Evolutionary conservation across 2,888 invertebrate genomes (phyloP).

Genomic region (Autographa pulchrina): DNA sequence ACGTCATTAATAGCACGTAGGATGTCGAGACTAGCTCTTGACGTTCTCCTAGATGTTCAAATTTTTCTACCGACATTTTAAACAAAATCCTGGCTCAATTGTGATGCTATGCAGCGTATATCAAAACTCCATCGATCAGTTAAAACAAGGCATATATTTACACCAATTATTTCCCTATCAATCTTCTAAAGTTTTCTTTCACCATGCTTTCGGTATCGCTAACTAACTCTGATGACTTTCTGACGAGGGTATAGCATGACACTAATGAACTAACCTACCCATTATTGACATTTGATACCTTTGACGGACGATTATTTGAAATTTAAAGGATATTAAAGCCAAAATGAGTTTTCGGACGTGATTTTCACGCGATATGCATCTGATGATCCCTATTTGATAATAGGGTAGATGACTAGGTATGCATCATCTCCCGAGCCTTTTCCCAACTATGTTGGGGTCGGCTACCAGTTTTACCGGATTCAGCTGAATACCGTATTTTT

Average conservation of each 20-base stretch:
- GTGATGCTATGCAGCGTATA: background rate
- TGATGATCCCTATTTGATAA: no score
- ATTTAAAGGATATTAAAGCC: constrained; percentile 18
- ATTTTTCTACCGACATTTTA: no score
- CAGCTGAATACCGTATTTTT: no score
- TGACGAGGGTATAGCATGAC: constrained; percentile 75
- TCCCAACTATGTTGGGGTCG: no score
- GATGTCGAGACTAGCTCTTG: no score
- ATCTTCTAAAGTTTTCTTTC: constrained; percentile 41
- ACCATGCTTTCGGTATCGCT: constrained; percentile 14
- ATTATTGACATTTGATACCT: constrained; percentile 47
- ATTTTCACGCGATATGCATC: background rate
- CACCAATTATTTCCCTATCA: constrained; percentile 47
- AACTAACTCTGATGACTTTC: constrained; percentile 62
- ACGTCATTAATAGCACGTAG: no score
- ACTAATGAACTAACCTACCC: constrained; percentile 59
- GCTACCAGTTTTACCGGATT: no score
- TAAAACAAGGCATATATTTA: constrained; percentile 15
- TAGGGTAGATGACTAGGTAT: no score
- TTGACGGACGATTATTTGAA: constrained; percentile 33
- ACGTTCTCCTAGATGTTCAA: no score
- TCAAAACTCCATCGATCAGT: background rate
- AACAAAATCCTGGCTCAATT: no score
- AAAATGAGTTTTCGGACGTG: background rate
- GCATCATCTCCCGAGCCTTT: no score